Conservation (phyloP, 2,797 vertebrate genomes). For the Rhabdomys pumilio region DNA sequence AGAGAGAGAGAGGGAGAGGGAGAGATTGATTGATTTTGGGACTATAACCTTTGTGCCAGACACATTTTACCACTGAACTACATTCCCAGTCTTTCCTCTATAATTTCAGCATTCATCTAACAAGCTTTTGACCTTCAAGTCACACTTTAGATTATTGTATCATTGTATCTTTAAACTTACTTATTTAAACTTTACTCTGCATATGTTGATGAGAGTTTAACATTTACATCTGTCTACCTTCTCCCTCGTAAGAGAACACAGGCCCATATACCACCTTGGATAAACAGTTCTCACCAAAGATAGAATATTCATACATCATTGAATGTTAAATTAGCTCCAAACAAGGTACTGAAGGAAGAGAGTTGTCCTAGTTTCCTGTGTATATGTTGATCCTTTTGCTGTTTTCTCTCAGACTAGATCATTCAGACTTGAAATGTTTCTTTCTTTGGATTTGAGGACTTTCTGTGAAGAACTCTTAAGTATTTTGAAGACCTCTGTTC, state of each 20-base stretch:
- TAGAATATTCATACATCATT: not conserved
- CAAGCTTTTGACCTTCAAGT: not conserved
- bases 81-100: not conserved
- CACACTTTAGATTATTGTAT: not conserved
- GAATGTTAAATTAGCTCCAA: slow-evolving; percentile 16
- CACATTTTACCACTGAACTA: not conserved
- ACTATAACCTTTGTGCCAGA: not conserved
- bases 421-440: slow-evolving; percentile 50
- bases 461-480: not conserved
- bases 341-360: not conserved
- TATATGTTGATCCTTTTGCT: slow-evolving; percentile 1
- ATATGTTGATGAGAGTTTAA: not conserved
- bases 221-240: not conserved
- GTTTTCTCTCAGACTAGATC: not conserved
- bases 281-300: slow-evolving; percentile 21
- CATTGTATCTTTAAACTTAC: not conserved
- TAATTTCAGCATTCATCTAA: not conserved
- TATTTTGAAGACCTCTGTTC: not conserved
- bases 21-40: too few species aligned
- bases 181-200: not conserved
- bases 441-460: not conserved
- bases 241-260: not conserved
- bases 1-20: too few species aligned
- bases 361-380: slow-evolving; percentile 8
- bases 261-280: not conserved